Evolutionary conservation across 64 coral and sea anemone genomes (phyloP), one percentile per base, ranked within the genome.

Genomic region (Catalaphyllia jardinei): DNA sequence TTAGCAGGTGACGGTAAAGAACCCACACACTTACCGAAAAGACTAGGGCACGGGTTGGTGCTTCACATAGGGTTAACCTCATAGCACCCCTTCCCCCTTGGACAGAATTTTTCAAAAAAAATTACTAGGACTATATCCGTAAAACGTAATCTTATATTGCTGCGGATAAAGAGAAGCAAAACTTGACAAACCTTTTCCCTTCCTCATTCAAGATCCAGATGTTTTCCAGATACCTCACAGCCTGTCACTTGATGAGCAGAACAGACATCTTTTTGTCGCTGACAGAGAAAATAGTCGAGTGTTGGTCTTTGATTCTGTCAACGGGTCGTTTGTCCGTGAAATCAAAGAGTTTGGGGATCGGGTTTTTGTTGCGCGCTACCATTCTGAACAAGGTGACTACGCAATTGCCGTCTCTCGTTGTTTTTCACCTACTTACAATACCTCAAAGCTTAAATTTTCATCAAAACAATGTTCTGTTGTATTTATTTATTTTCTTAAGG

Each of bases 201-300:
- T n/a, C 27, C 51, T 67, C 59, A 35, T 94, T 87, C 69, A 2
- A 46, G 42, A 13, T 20, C 88, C 93, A 52, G 5, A 12, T 25
- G 31, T 63, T 49, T 91, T 98, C 15, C 5, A 13, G 2, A 74
- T 98, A 28, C 93, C 96, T 29, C 96, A 98, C 82, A 95, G 96
- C 77, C 22, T 98, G 14, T 91, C 93, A 6, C 60, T 95, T 4
- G 93, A 93, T 75, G 79, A 94, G 30, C 13, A 64, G 38, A 86
- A 87, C 6, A 62, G 63, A 18, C 65, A 35, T 20, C 74, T 98
- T 10, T 98, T 79, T 24, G 91, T 98, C 0, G 96, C 96, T 35
- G 96, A 98, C 77, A 93, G 96, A 10, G 96, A 98, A 72, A 95
- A 98, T 62, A 91, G 93, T 15, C 90, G 96, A 10, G 88, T 98